Conservation (phyloP, 1,140 invertebrate genomes). For the Drosophila subpulchrella region DNA sequence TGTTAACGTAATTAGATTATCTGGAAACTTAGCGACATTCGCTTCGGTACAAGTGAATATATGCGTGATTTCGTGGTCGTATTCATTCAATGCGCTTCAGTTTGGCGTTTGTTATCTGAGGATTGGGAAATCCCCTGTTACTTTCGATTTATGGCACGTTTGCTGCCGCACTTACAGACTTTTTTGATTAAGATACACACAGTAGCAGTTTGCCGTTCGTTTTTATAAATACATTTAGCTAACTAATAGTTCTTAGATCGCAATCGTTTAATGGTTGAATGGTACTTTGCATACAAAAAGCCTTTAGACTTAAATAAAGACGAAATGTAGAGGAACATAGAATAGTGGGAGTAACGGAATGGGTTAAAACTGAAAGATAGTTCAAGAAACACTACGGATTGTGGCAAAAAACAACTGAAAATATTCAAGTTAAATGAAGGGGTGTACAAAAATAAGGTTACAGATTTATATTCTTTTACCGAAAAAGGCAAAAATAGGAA, state of each 20-base stretch:
- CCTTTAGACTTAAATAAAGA: conserved; percentile 72
- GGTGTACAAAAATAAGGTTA: conserved; percentile 65
- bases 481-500: conserved; percentile 73
- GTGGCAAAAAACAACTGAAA: conserved; percentile 50
- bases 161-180: conserved; percentile 65
- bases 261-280: conserved; percentile 73
- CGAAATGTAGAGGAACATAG: conserved; percentile 43
- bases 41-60: conserved; percentile 12
- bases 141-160: conserved; percentile 57
- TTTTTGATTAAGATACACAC: conserved; percentile 84
- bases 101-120: conserved; percentile 29
- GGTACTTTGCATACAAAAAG: conserved; percentile 83
- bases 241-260: conserved; percentile 60
- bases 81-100: conserved; percentile 65
- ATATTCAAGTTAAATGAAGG: conserved; percentile 34
- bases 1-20: conserved; percentile 73
- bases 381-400: conserved; percentile 60
- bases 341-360: conserved; percentile 38
- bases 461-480: conserved; percentile 47
- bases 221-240: conserved; percentile 50
- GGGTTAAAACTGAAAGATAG: conserved; percentile 32
- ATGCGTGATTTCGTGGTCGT: conserved; percentile 46
- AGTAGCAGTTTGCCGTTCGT: conserved; percentile 55
- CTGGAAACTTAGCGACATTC: conserved; percentile 27
- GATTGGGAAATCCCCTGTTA: conserved; percentile 37